phyloP scores from a whole-genome alignment of 2,113 vertebrate species.

The Entomyzon cyanotis region DNA sequence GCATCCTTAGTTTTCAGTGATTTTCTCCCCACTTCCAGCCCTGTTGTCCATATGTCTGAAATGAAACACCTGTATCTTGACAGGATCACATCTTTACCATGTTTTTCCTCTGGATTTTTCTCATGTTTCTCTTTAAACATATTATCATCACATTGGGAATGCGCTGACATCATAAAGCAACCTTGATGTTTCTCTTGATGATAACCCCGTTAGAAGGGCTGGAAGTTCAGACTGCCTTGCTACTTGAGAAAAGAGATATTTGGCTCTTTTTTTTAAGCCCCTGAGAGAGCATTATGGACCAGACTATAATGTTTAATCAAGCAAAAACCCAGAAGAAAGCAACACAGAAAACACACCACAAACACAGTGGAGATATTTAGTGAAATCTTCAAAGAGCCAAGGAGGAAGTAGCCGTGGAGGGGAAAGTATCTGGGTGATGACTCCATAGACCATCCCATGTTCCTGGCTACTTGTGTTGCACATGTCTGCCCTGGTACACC shows the following conservation, averaged over 20 bases:
- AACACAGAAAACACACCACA: neutral
- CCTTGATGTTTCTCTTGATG: neutral
- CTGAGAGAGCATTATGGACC: neutral
- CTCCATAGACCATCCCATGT: accelerated
- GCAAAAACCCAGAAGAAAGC: neutral
- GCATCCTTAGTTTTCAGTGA: neutral
- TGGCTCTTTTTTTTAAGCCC: neutral
- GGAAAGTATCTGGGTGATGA: neutral
- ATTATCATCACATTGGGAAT: neutral
- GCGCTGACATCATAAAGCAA: neutral
- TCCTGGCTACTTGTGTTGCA: neutral
- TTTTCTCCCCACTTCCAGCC: neutral
- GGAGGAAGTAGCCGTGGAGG: neutral
- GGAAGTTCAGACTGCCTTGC: accelerated
- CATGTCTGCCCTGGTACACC: accelerated
- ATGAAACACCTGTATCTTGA: neutral
- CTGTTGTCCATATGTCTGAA: neutral
- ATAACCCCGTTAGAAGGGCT: neutral
- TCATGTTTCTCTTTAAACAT: neutral
- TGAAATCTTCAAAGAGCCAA: neutral
- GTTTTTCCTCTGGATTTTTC: neutral
- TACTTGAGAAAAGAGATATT: neutral
- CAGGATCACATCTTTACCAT: neutral
- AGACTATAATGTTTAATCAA: neutral
- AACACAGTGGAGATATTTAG: neutral